A percentile compares a stretch with the other conserved stretches of the same genome.
phyloP scores from a whole-genome alignment of 2,113 vertebrate species.

The Nesoenas mayeri region DNA sequence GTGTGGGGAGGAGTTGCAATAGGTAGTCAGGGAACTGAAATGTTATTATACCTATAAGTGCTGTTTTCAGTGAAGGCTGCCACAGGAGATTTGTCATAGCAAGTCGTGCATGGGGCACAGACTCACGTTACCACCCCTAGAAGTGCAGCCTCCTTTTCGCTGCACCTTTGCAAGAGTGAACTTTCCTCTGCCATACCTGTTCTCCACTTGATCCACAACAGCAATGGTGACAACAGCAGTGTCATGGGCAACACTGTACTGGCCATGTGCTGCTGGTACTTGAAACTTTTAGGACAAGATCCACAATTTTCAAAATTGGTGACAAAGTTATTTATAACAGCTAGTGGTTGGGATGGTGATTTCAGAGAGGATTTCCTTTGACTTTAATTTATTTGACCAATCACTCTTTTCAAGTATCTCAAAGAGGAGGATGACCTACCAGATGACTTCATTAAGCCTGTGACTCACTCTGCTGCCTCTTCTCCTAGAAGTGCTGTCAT shows the following conservation, averaged over 20 bases:
- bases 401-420: background rate
- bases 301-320: background rate
- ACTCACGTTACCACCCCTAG: background rate
- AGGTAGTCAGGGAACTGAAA: background rate
- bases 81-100: background rate
- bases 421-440: background rate
- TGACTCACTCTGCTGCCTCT: background rate
- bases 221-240: background rate
- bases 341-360: background rate
- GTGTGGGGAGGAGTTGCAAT: fast-evolving
- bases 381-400: background rate
- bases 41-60: background rate
- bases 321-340: background rate
- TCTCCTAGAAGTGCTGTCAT: background rate
- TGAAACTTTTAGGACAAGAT: background rate
- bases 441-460: background rate
- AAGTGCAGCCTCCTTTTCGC: background rate
- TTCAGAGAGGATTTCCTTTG: background rate
- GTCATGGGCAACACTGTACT: too few species aligned
- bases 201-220: background rate
- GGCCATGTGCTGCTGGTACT: background rate
- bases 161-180: background rate
- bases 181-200: background rate
- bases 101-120: fast-evolving
- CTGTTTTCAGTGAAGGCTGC: background rate